Conservation (phyloP, 2,113 vertebrate species). For the Eulemur macaco region DNA sequence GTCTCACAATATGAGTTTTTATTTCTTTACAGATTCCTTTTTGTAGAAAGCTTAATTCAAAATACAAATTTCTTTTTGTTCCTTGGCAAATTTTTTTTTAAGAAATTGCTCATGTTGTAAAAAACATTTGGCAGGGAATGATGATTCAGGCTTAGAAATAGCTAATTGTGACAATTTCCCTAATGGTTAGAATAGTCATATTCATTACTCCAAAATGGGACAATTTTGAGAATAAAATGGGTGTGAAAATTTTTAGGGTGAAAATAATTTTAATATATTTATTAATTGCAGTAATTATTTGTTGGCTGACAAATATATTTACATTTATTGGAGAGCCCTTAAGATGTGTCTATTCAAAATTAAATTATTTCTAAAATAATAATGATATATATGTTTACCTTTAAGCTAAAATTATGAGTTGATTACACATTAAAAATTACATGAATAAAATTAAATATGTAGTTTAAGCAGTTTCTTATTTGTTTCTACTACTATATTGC, state of each 20-base stretch:
- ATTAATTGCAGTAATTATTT: not conserved
- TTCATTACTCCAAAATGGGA: not conserved
- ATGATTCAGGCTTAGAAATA: not conserved
- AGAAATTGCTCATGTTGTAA: not conserved
- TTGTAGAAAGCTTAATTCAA: not conserved
- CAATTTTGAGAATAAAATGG: not conserved
- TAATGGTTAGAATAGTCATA: not conserved
- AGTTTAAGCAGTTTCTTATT: not conserved
- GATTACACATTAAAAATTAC: not conserved
- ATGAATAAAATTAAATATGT: not conserved
- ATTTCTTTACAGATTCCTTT: not conserved
- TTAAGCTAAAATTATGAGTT: not conserved
- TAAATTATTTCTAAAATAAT: not conserved
- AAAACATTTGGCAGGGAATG: not conserved
- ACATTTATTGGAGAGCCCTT: not conserved
- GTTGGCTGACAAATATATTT: not conserved
- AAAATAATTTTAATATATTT: not conserved
- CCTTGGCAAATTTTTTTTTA: not conserved
- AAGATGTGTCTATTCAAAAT: not conserved
- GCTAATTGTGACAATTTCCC: not conserved
- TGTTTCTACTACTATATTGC: not conserved
- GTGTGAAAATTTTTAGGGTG: not conserved
- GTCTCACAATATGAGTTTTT: not conserved
- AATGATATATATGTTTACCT: not conserved
- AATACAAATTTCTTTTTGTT: not conserved